Percentiles rank a stretch among this genome's conserved stretches.
These are phyloP conservation scores for Drosophila tani DNA, from an alignment of 1,140 invertebrate genomes.

Conservation along the genomic window DNA sequence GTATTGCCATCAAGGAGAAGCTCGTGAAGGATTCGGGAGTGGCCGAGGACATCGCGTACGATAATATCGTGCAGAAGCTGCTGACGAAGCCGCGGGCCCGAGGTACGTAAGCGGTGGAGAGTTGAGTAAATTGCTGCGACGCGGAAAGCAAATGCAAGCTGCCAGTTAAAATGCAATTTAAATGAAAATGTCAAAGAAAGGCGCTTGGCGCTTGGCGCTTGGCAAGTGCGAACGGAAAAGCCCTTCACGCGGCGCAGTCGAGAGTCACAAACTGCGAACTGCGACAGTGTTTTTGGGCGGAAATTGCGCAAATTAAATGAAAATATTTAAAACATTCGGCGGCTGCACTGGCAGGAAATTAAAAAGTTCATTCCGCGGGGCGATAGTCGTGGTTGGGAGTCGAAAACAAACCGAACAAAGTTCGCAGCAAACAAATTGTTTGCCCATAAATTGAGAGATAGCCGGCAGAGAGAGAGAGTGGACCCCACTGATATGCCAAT, in stretches of 20 bases:
- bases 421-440: constrained; percentile 32
- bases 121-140: constrained; percentile 9
- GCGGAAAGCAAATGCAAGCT: constrained; percentile 13
- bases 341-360: constrained; percentile 33
- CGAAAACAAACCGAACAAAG: constrained; percentile 4
- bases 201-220: neutral
- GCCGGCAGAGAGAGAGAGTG: constrained; percentile 14
- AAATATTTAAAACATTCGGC: constrained; percentile 46
- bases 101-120: constrained; percentile 87
- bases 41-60: constrained; percentile 93
- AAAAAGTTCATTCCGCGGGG: constrained; percentile 24
- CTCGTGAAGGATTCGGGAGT: constrained; percentile 98
- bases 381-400: neutral
- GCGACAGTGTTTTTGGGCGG: constrained; percentile 24
- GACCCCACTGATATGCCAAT: constrained; percentile 21
- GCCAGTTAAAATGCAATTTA: constrained; percentile 45
- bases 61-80: constrained; percentile 93
- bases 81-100: constrained; percentile 93
- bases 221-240: constrained; percentile 27
- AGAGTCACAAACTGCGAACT: constrained; percentile 5
- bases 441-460: constrained; percentile 28
- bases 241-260: neutral
- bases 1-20: constrained; percentile 97
- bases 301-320: constrained; percentile 63
- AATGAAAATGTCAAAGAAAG: constrained; percentile 56